phyloP scores from a whole-genome alignment of 2,113 vertebrate genomes.

The Coptodon rendalli region DNA sequence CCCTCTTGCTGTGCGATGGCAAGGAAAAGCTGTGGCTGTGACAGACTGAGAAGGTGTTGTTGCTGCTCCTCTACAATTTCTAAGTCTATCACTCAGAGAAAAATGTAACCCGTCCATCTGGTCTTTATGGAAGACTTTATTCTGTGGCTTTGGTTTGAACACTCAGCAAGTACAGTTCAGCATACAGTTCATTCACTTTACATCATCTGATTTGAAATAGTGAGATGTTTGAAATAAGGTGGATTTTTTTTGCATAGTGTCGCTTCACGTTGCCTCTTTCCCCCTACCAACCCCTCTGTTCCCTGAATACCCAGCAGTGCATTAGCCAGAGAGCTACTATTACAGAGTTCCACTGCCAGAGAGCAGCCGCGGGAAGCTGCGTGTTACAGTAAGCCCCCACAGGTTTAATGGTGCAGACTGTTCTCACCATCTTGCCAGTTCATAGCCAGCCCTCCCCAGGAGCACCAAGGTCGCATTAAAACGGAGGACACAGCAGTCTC shows the following conservation, averaged over 20 bases:
- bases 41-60: conserved; percentile 53
- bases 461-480: conserved; percentile 60
- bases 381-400: conserved; percentile 47
- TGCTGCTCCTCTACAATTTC: conserved; percentile 45
- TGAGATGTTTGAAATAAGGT: conserved; percentile 3
- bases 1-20: conserved; percentile 28
- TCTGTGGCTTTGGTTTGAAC: neutral
- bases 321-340: conserved; percentile 59
- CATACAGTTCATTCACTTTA: neutral
- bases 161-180: neutral
- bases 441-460: conserved; percentile 36
- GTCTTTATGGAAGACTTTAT: neutral
- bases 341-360: conserved; percentile 30
- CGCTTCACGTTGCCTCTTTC: neutral
- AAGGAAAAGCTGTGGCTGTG: conserved; percentile 35
- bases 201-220: neutral
- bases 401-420: conserved; percentile 49
- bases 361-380: conserved; percentile 33
- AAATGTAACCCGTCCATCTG: conserved; percentile 43
- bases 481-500: conserved; percentile 36
- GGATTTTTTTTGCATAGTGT: neutral
- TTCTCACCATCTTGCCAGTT: conserved; percentile 24
- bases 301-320: conserved; percentile 57
- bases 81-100: conserved; percentile 41
- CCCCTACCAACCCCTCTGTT: conserved; percentile 24